Evolutionary conservation across 2,888 invertebrate species (phyloP).

Genomic region (Eupithecia abbreviata): DNA sequence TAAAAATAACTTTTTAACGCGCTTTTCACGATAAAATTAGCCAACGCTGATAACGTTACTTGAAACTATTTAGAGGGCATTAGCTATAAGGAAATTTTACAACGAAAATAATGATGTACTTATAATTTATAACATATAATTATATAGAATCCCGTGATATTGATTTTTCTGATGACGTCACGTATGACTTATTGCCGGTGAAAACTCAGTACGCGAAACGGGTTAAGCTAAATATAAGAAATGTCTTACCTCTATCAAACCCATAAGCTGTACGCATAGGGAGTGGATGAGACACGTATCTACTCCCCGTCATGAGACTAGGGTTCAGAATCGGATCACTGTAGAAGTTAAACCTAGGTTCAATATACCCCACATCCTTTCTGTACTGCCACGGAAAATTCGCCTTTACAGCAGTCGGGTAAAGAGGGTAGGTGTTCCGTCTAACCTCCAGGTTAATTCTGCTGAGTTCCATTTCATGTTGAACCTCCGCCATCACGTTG

Average conservation of each 20-base stretch:
- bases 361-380: conserved; percentile 58
- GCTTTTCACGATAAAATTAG: too few relatives aligned
- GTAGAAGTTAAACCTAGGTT: conserved; percentile 64
- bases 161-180: too few relatives aligned
- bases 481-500: conserved; percentile 57
- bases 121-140: too few relatives aligned
- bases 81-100: too few relatives aligned
- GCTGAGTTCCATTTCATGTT: conserved; percentile 58
- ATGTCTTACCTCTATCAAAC: conserved; percentile 70
- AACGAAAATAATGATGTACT: too few relatives aligned
- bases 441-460: conserved; percentile 63
- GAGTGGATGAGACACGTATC: conserved; percentile 63
- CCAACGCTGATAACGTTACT: too few relatives aligned
- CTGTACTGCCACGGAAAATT: conserved; percentile 64
- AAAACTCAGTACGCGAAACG: too few relatives aligned
- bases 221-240: too few relatives aligned
- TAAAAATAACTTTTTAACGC: too few relatives aligned
- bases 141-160: too few relatives aligned
- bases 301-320: conserved; percentile 67
- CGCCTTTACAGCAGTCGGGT: conserved; percentile 71
- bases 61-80: too few relatives aligned
- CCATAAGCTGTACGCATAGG: conserved; percentile 69
- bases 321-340: conserved; percentile 69
- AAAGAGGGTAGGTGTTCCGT: conserved; percentile 70
- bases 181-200: too few relatives aligned